Percentiles rank a stretch among this genome's conserved stretches.
Conservation (phyloP, 2,888 invertebrate species). For the Nineta flava region DNA sequence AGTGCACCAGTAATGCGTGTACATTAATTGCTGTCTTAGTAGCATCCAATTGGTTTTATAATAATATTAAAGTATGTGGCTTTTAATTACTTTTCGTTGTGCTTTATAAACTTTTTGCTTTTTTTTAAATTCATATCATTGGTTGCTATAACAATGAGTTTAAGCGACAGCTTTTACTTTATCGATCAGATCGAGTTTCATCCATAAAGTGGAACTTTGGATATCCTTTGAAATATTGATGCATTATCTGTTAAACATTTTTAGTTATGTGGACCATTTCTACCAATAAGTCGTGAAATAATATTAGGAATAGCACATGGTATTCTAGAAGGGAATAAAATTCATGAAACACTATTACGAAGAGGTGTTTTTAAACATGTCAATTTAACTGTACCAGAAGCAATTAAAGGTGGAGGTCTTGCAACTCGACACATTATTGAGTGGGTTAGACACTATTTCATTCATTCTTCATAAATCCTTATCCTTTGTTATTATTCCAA, state of each 20-base stretch:
- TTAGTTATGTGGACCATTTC: background rate
- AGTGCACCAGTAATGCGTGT: constrained; percentile 40
- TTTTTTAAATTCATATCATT: too few species aligned
- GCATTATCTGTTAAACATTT: too few species aligned
- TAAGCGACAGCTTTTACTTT: too few species aligned
- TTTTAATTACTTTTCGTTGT: too few species aligned
- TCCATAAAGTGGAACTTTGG: too few species aligned
- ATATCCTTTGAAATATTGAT: too few species aligned
- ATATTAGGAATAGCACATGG: constrained; percentile 34
- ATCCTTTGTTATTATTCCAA: too few species aligned
- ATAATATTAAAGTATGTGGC: constrained; percentile 19
- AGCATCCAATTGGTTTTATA: constrained; percentile 28
- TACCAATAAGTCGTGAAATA: constrained; percentile 18
- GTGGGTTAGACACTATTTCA: constrained; percentile 21
- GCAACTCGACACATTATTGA: constrained; percentile 23
- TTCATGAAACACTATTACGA: constrained; percentile 30
- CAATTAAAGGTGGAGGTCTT: constrained; percentile 27
- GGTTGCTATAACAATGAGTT: too few species aligned
- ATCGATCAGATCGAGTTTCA: too few species aligned
- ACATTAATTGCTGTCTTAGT: constrained; percentile 41
- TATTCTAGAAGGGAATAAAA: constrained; percentile 40
- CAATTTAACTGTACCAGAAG: constrained; percentile 37
- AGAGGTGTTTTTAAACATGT: constrained; percentile 26
- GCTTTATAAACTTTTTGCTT: too few species aligned
- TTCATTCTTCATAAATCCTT: background rate